phyloP scores from a whole-genome alignment of 2,797 vertebrate species.

The Sebastes nivosus region DNA sequence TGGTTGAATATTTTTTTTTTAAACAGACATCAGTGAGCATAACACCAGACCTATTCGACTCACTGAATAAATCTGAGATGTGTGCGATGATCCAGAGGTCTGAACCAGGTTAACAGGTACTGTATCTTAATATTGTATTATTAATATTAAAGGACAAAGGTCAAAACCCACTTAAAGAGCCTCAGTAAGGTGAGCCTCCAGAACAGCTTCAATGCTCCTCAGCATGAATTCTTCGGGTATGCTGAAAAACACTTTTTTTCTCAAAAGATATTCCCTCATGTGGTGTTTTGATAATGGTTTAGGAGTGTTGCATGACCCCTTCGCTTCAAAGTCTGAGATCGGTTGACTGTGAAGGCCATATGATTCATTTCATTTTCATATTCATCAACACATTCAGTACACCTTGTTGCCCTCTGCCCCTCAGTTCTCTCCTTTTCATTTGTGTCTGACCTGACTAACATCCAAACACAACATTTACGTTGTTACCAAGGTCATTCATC shows the following conservation, averaged over 20 bases:
- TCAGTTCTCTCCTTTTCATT: not conserved
- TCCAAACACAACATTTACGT: not conserved
- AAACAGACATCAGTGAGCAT: not conserved
- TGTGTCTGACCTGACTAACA: not conserved
- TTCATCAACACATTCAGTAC: not conserved
- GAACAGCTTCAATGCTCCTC: no score
- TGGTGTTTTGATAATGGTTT: not conserved
- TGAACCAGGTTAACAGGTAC: not conserved
- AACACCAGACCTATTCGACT: no score
- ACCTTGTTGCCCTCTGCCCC: not conserved
- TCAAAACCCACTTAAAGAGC: not conserved
- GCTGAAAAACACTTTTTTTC: no score
- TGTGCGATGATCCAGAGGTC: not conserved
- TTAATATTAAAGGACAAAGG: not conserved
- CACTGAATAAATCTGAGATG: not conserved
- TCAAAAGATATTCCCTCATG: no score
- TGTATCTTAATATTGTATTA: not conserved
- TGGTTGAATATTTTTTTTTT: not conserved
- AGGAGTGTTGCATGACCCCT: no score
- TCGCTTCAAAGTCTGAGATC: not conserved
- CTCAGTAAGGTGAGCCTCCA: not conserved
- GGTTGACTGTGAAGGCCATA: not conserved
- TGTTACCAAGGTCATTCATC: not conserved
- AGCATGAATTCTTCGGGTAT: no score
- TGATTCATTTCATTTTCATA: not conserved